Conservation (phyloP, 2,888 invertebrate species). For the Autographa gamma region DNA sequence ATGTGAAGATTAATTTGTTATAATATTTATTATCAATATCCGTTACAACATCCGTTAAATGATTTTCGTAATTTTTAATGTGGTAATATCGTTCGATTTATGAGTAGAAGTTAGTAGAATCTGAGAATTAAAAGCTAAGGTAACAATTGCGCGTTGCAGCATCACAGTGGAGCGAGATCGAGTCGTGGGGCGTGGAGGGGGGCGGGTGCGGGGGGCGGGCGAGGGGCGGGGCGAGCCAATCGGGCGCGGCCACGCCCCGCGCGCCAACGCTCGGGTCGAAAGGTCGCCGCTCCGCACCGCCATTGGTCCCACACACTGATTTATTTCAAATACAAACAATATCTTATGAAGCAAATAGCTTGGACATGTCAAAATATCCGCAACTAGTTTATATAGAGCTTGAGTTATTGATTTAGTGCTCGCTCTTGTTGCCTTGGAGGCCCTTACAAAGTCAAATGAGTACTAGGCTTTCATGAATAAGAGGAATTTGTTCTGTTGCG, state of each 20-base stretch:
- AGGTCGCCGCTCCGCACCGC: conserved; percentile 76
- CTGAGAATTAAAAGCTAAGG: conserved; percentile 11
- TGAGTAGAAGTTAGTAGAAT: not conserved
- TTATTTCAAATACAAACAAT: conserved; percentile 49
- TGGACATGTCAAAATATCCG: conserved; percentile 15
- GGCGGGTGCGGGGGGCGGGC: conserved; percentile 64
- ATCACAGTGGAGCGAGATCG: conserved; percentile 62
- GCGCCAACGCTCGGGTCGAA: conserved; percentile 82
- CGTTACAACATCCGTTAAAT: conserved; percentile 46
- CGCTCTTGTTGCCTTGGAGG: not conserved
- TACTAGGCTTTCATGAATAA: not conserved
- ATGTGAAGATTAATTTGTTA: conserved; percentile 23
- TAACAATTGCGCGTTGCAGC: conserved; percentile 60
- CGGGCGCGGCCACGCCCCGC: conserved; percentile 85
- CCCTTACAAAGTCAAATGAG: not conserved
- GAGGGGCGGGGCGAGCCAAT: conserved; percentile 79
- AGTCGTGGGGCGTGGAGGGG: conserved; percentile 71
- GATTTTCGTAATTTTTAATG: conserved; percentile 10
- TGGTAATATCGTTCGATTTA: not conserved
- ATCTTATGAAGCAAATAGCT: conserved; percentile 23
- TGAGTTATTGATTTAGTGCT: conserved; percentile 7
- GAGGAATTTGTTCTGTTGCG: not conserved
- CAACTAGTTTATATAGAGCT: conserved; percentile 8
- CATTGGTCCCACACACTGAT: conserved; percentile 73
- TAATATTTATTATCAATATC: conserved; percentile 51